phyloP scores from a whole-genome alignment of 2,888 invertebrate genomes.

The Barypeithes pellucidus region DNA sequence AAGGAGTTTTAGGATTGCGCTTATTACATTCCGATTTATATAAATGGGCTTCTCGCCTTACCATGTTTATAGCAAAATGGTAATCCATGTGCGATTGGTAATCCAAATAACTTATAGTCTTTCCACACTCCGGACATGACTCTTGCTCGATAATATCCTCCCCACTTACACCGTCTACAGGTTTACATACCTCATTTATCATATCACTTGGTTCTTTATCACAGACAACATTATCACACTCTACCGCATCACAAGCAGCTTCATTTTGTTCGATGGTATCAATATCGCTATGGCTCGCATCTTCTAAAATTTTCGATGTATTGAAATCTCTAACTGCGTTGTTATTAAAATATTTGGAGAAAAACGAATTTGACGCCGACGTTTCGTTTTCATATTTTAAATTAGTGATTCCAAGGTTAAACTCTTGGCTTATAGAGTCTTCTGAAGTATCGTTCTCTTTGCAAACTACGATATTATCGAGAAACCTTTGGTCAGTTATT shows the following conservation, averaged over 20 bases:
- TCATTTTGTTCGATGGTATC: conserved; percentile 10
- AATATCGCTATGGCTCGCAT: conserved; percentile 16
- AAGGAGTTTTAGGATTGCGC: not conserved
- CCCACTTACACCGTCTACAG: not conserved
- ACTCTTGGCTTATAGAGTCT: conserved; percentile 57
- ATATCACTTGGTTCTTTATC: conserved; percentile 6
- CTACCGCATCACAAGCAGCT: not conserved
- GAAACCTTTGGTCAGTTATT: conserved; percentile 36
- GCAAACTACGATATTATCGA: not conserved
- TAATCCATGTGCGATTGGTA: conserved; percentile 86
- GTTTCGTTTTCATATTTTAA: conserved; percentile 19
- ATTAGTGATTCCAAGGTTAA: not conserved
- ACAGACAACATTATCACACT: not conserved
- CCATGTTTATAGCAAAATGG: conserved; percentile 79
- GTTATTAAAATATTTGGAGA: conserved; percentile 59
- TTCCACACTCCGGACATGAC: conserved; percentile 81
- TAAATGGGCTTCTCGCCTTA: conserved; percentile 62
- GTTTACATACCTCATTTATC: no score
- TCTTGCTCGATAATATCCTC: conserved; percentile 58
- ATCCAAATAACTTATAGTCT: conserved; percentile 75
- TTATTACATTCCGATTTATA: conserved; percentile 54
- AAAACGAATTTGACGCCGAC: conserved; percentile 59
- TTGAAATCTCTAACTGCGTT: conserved; percentile 60
- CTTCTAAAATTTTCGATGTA: conserved; percentile 62
- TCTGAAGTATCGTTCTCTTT: conserved; percentile 33